Evolutionary conservation across 2,113 vertebrate species (phyloP), one percentile per base, ranked within the genome.

Genomic region (Aphyosemion australe): DNA sequence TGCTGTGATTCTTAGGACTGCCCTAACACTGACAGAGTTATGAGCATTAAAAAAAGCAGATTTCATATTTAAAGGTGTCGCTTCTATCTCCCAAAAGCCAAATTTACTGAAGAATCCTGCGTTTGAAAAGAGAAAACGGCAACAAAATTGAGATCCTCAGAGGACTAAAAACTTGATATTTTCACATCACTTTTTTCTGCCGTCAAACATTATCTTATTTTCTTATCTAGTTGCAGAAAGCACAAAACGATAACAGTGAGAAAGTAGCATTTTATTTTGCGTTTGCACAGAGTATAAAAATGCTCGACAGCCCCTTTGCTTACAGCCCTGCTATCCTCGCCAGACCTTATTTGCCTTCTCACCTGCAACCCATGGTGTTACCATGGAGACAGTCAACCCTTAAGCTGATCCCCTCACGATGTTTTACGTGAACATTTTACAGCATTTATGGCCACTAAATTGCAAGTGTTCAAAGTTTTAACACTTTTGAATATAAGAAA

Each of bases 311-410:
- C 69, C 64, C 66, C 72, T 34, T 74, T 85, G 86, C 60, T 80
- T 90, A 87, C 86, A 92, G 89, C 90, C 83, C 86, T 87, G 87
- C 84, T 86, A 63, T 74, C 78, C 72, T 82, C 70, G 69, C 80
- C 77, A 78, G 79, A 78, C 75, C 74, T 67, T 48, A 50, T 83
- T 84, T 84, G 77, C 75, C 76, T 37, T 79, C 75, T 76, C 82
- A 89, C 87, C 84, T 78, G 64, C 84, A 88, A 83, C 92, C 92
- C 92, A 92, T 93, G 91, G 82, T 83, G 88, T 90, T 84, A 78
- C 93, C 93, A 94, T 94, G 93, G 94, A 94, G 93, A 95, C 85
- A 87, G 92, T 91, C 93, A 94, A 93, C 93, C 92, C 92, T 92
- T 77, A 70, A 72, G 69, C 81, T 63, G 51, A 69, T 61, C 53